These are phyloP conservation scores for Dryas iulia DNA, from an alignment of 1,140 invertebrate genomes.

Conservation along the genomic window DNA sequence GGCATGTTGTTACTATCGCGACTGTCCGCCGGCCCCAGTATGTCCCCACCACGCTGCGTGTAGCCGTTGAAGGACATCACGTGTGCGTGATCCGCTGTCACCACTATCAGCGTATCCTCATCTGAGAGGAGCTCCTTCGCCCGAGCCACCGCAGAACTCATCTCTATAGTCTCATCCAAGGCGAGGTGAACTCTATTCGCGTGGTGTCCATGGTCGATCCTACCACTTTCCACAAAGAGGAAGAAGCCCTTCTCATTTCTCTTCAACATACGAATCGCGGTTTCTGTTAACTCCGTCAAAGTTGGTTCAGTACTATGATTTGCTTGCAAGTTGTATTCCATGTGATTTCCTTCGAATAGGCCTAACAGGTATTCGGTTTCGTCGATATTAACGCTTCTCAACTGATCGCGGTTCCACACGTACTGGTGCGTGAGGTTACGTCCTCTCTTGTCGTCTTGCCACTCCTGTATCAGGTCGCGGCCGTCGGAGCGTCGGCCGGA, in stretches of 20 bases:
- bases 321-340: conserved; percentile 74
- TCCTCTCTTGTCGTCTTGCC: conserved; percentile 55
- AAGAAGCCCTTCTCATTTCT: conserved; percentile 92
- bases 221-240: conserved; percentile 92
- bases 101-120: conserved; percentile 84
- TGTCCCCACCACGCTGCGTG: conserved; percentile 80
- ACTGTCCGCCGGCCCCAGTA: conserved; percentile 78
- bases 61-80: conserved; percentile 85
- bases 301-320: conserved; percentile 83
- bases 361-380: conserved; percentile 87
- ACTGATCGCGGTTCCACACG: conserved; percentile 83
- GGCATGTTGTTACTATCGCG: conserved; percentile 75
- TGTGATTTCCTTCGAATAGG: conserved; percentile 75
- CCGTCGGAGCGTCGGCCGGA: conserved; percentile 83
- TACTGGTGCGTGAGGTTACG: conserved; percentile 85
- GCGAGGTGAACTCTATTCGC: conserved; percentile 85
- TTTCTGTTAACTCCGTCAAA: conserved; percentile 90
- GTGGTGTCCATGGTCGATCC: conserved; percentile 92
- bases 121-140: conserved; percentile 16
- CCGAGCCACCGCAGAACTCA: conserved; percentile 76
- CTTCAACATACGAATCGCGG: conserved; percentile 88
- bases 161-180: conserved; percentile 82
- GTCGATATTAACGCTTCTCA: conserved; percentile 82
- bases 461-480: conserved; percentile 76
- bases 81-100: conserved; percentile 87